A percentile compares a stretch with the other conserved stretches of the same genome.
Conservation (phyloP, 2,797 vertebrate species). For the Pangasius larnaudii region DNA sequence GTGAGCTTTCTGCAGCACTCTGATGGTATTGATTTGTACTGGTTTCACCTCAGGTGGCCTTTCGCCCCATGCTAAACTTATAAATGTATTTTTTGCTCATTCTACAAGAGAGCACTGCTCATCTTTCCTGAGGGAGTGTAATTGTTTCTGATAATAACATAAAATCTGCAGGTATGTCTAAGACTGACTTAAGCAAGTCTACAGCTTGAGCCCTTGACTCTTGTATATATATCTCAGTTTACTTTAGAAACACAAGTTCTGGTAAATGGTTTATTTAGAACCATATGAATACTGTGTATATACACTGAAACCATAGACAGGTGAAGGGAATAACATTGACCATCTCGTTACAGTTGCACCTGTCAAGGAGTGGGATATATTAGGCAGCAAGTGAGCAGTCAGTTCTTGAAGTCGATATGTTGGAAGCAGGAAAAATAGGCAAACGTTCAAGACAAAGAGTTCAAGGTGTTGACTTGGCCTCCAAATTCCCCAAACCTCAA, state of each 20-base stretch:
- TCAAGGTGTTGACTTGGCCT: too few species aligned
- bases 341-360: too few species aligned
- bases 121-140: neutral
- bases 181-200: neutral
- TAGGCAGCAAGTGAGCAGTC: too few species aligned
- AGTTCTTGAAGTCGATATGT: too few species aligned
- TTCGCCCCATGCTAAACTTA: neutral
- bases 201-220: neutral
- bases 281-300: neutral
- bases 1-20: slow-evolving; percentile 11
- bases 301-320: too few species aligned
- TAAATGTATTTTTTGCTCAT: slow-evolving; percentile 3
- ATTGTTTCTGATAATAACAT: neutral
- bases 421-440: too few species aligned
- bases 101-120: slow-evolving; percentile 1
- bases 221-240: neutral
- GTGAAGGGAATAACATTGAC: too few species aligned
- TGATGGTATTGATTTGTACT: slow-evolving; percentile 21
- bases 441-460: too few species aligned
- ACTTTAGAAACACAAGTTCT: neutral
- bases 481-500: too few species aligned
- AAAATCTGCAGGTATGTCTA: neutral
- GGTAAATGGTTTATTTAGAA: neutral
- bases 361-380: too few species aligned
- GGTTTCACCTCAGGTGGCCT: slow-evolving; percentile 14